Evolutionary conservation across 2,113 vertebrate species (phyloP).

Genomic region (Lichenostomus cassidix): DNA sequence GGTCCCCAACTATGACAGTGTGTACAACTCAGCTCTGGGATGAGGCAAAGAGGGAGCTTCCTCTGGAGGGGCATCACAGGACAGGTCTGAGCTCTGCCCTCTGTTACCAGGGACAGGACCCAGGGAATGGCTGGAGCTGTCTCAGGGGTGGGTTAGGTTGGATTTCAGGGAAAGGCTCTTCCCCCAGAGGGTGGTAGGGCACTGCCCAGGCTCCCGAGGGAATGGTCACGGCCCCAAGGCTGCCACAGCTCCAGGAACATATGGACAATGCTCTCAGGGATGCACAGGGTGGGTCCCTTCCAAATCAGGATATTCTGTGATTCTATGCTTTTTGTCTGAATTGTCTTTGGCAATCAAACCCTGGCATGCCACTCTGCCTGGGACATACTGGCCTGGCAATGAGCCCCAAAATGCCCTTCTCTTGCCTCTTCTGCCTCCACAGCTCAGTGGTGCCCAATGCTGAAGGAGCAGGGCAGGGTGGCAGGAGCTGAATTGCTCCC

Average conservation of each 20-base stretch:
- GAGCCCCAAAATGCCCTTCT: background rate
- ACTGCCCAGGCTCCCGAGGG: background rate
- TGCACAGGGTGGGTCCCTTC: background rate
- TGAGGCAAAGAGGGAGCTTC: background rate
- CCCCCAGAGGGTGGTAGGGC: background rate
- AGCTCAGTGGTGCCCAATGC: background rate
- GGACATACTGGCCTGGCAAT: background rate
- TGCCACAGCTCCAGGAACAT: background rate
- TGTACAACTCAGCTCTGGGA: background rate
- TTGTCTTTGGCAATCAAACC: background rate
- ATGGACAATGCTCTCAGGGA: fast-evolving
- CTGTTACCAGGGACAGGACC: background rate
- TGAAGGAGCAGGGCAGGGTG: background rate
- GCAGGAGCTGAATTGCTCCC: background rate
- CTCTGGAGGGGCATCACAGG: background rate
- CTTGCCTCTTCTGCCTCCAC: background rate
- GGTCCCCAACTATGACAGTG: fast-evolving
- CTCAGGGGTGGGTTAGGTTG: fast-evolving
- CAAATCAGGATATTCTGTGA: background rate
- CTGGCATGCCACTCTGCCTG: background rate
- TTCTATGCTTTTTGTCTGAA: background rate
- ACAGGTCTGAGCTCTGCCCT: background rate
- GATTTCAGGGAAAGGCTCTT: background rate
- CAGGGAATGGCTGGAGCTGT: fast-evolving
- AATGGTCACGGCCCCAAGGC: fast-evolving